Conservation (phyloP, 2,888 invertebrate species). For the Phlogophora meticulosa region DNA sequence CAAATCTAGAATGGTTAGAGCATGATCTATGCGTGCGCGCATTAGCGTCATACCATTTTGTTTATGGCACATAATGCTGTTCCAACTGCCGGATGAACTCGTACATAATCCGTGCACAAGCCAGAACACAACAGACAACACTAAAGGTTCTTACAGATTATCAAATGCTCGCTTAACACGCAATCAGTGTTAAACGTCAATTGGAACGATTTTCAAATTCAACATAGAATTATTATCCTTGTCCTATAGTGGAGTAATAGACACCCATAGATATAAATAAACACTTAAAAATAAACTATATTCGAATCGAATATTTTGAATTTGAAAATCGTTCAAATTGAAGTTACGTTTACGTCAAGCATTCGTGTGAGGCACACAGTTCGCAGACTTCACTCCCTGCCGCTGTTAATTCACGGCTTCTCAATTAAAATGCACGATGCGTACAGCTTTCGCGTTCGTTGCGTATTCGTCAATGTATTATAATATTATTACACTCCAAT, state of each 20-base stretch:
- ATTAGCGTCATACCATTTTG: constrained; percentile 24
- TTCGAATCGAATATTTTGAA: too few relatives aligned
- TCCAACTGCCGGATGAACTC: not conserved
- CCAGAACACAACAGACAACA: not conserved
- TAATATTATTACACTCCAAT: constrained; percentile 22
- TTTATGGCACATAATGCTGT: constrained; percentile 26
- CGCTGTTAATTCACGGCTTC: too few relatives aligned
- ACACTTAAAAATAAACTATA: too few relatives aligned
- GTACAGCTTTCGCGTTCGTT: constrained; percentile 35
- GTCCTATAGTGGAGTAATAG: too few relatives aligned
- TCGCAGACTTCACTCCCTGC: too few relatives aligned
- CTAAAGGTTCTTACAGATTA: not conserved
- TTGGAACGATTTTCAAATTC: too few relatives aligned
- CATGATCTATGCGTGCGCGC: not conserved
- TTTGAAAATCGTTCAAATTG: too few relatives aligned
- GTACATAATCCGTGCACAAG: not conserved
- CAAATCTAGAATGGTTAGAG: not conserved
- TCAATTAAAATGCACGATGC: constrained; percentile 29
- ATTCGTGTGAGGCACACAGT: too few relatives aligned
- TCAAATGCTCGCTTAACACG: not conserved
- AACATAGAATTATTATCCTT: too few relatives aligned
- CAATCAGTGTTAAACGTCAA: too few relatives aligned
- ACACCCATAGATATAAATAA: too few relatives aligned
- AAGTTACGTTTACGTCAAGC: too few relatives aligned
- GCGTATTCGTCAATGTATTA: constrained; percentile 30